Base-by-base conservation (phyloP, 1,140 invertebrate species). In the Hesperophylax magnus region DNA sequence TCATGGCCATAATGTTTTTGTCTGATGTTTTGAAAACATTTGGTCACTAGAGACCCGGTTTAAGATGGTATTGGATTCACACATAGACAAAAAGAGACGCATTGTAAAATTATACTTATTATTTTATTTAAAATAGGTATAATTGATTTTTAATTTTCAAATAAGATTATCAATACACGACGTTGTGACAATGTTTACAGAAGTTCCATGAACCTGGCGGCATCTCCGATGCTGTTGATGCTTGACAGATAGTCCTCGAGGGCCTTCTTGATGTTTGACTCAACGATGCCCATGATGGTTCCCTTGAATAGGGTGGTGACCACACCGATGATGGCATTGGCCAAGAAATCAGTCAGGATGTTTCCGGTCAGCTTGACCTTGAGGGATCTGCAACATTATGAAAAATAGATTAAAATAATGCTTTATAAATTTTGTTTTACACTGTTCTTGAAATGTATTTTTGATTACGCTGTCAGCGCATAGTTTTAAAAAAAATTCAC, bases 271-370 rank as follows among this genome's bases (percentile, higher is more conserved):
- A 85, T 61, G 61, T 78, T 89, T n/a, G 61, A 22, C 72, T 88
- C 87, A 2, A 90, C 87, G 2, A 88, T 83, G 7, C 77, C 81
- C n/a, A 89, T 86, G 79, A 91, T 88, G 74, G 87, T 81, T 27
- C 81, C 86, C 75, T 91, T 86, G 82, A 91, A 89, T 27, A 91
- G 82, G 11, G 84, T 86, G 0, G 87, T 86, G 65, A 89, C 88
- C 6, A 88, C 85, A 39, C 34, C 34, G 34, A 39, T 39, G 15
- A 91, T 83, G 0, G 90, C 86, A 82, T 89, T 90, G 3, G 88
- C 39, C n/a, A 91, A 82, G 87, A 87, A 90, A 80, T 90, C 90
- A 67, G 82, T 82, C 20, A 91, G 84, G 27, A 87, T 85, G 84
- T 90, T 88, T 75, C 89, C 90, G 39, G 87, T 89, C 18, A 91